Evolutionary conservation across 2,888 invertebrate species (phyloP), one percentile per base, ranked within the genome.

Genomic region (Catocala sponsa): DNA sequence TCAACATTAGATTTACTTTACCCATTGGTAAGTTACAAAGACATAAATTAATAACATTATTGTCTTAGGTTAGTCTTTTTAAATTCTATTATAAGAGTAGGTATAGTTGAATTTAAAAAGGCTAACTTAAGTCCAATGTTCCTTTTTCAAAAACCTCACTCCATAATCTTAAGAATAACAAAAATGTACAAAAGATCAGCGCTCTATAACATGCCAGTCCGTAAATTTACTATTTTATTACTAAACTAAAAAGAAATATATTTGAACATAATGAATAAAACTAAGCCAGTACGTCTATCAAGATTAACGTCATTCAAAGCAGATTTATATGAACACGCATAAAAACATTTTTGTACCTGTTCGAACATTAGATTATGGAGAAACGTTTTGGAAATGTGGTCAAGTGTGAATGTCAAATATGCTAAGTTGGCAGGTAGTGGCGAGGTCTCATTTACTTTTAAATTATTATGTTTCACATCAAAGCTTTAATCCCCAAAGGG

Each of bases 301-400:
- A 77, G 77, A 77, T 77, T 77, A 77, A 65, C 71, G 77, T 77
- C 77, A 70, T 75, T 73, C 77, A 71, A 75, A 75, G 60, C 71
- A 77, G 77, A 77, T 77, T 77, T 77, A 77, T 77, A 75, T 58
- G 75, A 71, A 70, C 75, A 70, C 65, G 66, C 54, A 74, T 72
- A 77, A 75, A 76, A 75, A 75, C 70, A 70, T 65, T 75, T 77
- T 75, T 77, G 72, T 73, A 73, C 72, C 75, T 73, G 75, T 71
- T 72, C 25, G 43, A 67, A 66, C 65, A 66, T 73, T 72, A 72
- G 70, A 65, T 60, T 54, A 60, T 55, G 59, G 54, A 64, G 52
- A 70, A 66, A 60, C 68, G 56, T 55, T 76, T 76, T 70, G 65
- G 55, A 76, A 68, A 72, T 70, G 63, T 68, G 57, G 59, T 58